Percentiles rank a stretch among this genome's conserved stretches.
Conservation (phyloP, 2,888 invertebrate genomes). For the Idaea straminata region DNA sequence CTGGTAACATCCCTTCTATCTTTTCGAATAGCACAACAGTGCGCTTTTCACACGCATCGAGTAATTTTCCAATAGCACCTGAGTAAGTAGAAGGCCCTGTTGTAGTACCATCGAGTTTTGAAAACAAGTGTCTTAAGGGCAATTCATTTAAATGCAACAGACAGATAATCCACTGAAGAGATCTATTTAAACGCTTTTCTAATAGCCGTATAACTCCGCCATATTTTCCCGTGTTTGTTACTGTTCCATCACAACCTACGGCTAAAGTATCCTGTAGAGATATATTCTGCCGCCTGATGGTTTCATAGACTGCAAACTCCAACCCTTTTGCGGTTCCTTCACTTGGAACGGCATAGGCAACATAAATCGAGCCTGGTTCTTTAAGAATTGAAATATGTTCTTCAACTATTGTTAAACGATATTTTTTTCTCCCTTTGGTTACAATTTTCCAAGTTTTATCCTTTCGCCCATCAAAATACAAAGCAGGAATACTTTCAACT, state of each 20-base stretch:
- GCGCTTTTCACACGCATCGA: too few relatives aligned
- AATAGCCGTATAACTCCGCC: constrained; percentile 18
- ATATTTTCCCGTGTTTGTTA: constrained; percentile 28
- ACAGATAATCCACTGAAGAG: constrained; percentile 29
- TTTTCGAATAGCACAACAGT: too few relatives aligned
- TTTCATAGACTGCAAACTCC: constrained; percentile 5
- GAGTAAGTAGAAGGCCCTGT: constrained; percentile 31
- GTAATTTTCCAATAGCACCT: constrained; percentile 32
- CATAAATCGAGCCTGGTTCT: constrained; percentile 12
- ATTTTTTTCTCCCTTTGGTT: constrained; percentile 9
- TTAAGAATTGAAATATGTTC: constrained; percentile 8
- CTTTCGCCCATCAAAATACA: constrained; percentile 31
- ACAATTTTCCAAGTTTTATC: constrained; percentile 22
- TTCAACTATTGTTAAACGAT: neutral
- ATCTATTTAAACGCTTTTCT: constrained; percentile 10
- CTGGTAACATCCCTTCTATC: too few relatives aligned
- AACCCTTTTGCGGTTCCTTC: constrained; percentile 12
- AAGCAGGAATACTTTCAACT: constrained; percentile 15
- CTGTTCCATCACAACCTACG: constrained; percentile 30
- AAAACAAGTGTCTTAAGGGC: constrained; percentile 25
- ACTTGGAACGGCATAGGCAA: constrained; percentile 13
- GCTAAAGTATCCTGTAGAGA: neutral
- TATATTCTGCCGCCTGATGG: neutral
- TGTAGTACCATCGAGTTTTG: constrained; percentile 18
- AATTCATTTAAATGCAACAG: constrained; percentile 26